A percentile compares a stretch with the other conserved stretches of the same genome.
Conservation (phyloP, 2,888 invertebrate species). For the Torymus aiolomorphi region DNA sequence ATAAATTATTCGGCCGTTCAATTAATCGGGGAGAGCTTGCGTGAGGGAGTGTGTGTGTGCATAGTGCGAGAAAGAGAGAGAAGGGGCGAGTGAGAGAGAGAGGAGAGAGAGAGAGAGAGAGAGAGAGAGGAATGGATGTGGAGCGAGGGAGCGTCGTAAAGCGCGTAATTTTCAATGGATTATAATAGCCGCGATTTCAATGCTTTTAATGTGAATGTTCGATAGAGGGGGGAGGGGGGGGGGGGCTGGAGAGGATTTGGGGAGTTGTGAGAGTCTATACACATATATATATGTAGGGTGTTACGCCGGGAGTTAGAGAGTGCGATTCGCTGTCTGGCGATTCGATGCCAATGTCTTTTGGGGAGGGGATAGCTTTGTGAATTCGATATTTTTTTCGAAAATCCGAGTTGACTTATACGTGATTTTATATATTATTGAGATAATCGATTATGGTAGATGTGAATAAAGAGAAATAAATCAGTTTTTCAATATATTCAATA, state of each 20-base stretch:
- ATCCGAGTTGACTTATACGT: too few species aligned
- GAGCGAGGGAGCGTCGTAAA: slow-evolving; percentile 20
- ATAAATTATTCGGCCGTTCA: slow-evolving; percentile 55
- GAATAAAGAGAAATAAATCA: too few species aligned
- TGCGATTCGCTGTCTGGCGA: slow-evolving; percentile 19
- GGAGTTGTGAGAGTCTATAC: too few species aligned
- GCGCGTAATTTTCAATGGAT: slow-evolving; percentile 52
- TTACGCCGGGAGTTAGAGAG: neutral
- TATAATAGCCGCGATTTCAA: slow-evolving; percentile 49
- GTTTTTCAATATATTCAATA: too few species aligned
- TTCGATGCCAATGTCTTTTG: neutral
- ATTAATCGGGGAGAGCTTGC: slow-evolving; percentile 44
- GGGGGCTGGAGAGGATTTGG: too few species aligned
- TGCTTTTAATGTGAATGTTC: slow-evolving; percentile 34
- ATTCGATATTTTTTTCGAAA: too few species aligned
- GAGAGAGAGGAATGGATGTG: neutral
- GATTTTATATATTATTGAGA: too few species aligned
- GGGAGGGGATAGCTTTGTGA: neutral
- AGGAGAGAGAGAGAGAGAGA: neutral
- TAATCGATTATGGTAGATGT: too few species aligned
- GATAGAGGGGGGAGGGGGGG: slow-evolving; percentile 24
- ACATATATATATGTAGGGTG: too few species aligned
- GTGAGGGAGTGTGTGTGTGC: neutral
- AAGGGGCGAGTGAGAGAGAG: neutral
- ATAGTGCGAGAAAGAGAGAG: neutral